Conservation (phyloP, 2,888 invertebrate genomes). For the Calephelis perditalis region DNA sequence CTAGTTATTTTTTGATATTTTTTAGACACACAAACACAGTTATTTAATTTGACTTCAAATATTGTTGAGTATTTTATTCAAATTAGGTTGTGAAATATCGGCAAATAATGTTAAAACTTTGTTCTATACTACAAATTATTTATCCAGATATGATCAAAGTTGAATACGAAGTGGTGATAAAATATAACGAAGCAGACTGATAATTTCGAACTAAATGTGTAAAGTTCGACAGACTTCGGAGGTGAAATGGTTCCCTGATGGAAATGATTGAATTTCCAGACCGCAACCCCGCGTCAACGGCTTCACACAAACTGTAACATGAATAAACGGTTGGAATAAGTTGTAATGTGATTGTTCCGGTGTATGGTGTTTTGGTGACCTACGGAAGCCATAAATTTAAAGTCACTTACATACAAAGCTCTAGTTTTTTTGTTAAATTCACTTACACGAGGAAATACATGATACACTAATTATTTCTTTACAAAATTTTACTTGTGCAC, state of each 20-base stretch:
- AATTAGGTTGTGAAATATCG: too few species aligned
- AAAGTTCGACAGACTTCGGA: neutral
- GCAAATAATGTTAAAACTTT: neutral
- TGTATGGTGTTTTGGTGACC: neutral
- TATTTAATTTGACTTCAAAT: too few species aligned
- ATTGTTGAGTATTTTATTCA: too few species aligned
- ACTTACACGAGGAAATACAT: neutral
- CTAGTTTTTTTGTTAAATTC: neutral
- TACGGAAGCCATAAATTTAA: neutral
- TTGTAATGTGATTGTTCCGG: neutral
- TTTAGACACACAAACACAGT: too few species aligned
- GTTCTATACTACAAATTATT: neutral
- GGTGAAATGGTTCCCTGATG: constrained; percentile 7
- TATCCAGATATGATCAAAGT: constrained; percentile 1
- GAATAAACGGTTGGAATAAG: neutral
- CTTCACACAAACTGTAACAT: neutral
- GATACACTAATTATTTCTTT: neutral
- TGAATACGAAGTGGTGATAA: neutral
- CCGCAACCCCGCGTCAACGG: neutral
- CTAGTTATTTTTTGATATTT: too few species aligned
- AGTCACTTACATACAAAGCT: neutral
- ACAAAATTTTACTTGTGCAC: too few species aligned
- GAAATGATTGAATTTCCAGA: constrained; percentile 7
- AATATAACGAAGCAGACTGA: neutral
- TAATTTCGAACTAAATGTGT: constrained; percentile 1